Percentiles rank a stretch among this genome's conserved stretches.
These are phyloP conservation scores for Trichogramma pretiosum DNA, from an alignment of 1,140 invertebrate genomes.

Conservation along the genomic window DNA sequence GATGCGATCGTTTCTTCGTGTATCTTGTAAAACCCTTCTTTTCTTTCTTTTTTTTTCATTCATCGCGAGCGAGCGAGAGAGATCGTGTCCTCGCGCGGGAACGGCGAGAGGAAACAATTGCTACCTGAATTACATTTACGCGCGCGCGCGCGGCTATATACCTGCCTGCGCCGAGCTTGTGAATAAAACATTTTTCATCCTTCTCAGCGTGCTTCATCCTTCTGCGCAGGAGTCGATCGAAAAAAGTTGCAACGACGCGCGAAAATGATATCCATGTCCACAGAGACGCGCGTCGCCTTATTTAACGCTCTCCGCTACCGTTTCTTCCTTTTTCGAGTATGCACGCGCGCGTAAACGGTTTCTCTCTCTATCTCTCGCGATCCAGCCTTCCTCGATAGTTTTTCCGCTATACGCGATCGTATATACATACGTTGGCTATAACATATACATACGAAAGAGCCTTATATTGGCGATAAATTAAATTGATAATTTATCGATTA, in stretches of 20 bases:
- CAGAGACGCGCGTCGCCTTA: no score
- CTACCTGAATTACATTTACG: slow-evolving; percentile 10
- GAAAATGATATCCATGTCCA: no score
- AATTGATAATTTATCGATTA: slow-evolving; percentile 23
- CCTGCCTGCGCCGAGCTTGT: background rate
- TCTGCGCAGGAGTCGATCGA: no score
- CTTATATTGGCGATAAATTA: slow-evolving; percentile 25
- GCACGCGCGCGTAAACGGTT: slow-evolving; percentile 12
- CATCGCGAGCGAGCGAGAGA: no score
- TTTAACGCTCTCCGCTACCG: background rate
- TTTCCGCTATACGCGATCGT: no score
- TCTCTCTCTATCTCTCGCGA: slow-evolving; percentile 14
- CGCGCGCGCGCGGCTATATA: background rate
- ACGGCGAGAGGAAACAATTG: background rate
- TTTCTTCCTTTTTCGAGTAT: slow-evolving; percentile 2
- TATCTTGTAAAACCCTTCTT: background rate
- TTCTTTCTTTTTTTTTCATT: background rate
- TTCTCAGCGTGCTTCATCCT: no score
- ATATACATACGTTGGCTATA: no score
- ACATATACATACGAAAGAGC: no score
- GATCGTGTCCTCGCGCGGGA: no score
- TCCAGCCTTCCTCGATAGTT: slow-evolving; percentile 10
- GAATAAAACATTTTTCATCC: slow-evolving; percentile 11
- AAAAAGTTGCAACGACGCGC: no score
- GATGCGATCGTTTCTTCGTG: background rate